Evolutionary conservation across 2,888 invertebrate genomes (phyloP).

Genomic region (Phyto melanocephala): DNA sequence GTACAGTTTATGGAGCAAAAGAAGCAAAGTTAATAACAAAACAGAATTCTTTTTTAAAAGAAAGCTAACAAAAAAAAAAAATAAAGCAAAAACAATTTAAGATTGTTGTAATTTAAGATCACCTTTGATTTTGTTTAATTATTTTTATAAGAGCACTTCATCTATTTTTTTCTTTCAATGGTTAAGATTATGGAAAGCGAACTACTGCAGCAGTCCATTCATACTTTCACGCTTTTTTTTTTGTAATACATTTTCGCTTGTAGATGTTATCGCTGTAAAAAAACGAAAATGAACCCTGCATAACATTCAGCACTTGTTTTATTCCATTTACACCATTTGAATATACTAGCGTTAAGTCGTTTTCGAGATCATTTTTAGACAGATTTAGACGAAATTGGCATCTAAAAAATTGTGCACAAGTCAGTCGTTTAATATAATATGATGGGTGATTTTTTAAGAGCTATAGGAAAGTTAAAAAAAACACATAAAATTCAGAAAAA

Average conservation of each 20-base stretch:
- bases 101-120: constrained; percentile 7
- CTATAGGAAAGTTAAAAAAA: no score
- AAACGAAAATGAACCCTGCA: neutral
- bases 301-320: neutral
- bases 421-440: no score
- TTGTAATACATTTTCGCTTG: neutral
- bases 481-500: no score
- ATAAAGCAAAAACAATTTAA: neutral
- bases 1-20: constrained; percentile 44
- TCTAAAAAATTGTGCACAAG: no score
- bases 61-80: neutral
- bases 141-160: constrained; percentile 13
- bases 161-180: neutral
- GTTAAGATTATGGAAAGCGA: neutral
- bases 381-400: no score
- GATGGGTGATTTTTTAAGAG: no score
- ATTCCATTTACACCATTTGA: no score
- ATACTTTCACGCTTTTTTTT: constrained; percentile 13
- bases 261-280: neutral
- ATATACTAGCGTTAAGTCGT: no score
- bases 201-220: neutral
- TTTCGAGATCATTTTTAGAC: no score
- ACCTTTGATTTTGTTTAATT: neutral
- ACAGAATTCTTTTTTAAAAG: neutral
- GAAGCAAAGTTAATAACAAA: constrained; percentile 46